Conservation (phyloP, 2,888 invertebrate species). For the Cyrtodaria siliqua region DNA sequence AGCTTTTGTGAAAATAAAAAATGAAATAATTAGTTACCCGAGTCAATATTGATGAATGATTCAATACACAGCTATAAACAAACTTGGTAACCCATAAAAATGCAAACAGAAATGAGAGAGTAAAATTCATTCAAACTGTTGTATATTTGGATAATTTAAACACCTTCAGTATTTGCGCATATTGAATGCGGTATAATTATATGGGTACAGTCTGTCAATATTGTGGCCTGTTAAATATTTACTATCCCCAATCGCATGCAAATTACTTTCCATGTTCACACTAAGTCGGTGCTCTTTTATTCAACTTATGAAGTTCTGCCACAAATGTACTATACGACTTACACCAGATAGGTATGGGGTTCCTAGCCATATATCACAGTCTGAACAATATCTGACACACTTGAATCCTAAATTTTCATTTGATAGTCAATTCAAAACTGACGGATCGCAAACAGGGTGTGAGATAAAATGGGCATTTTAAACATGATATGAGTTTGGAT, state of each 20-base stretch:
- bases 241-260: slow-evolving; percentile 11
- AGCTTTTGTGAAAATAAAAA: too few relatives aligned
- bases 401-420: too few relatives aligned
- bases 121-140: slow-evolving; percentile 34
- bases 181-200: slow-evolving; percentile 44
- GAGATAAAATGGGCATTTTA: slow-evolving; percentile 8
- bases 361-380: too few relatives aligned
- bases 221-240: slow-evolving; percentile 46
- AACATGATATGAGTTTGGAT: slow-evolving; percentile 17
- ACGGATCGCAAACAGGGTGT: neutral
- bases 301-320: too few relatives aligned
- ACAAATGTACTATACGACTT: too few relatives aligned
- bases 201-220: slow-evolving; percentile 53
- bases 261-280: neutral
- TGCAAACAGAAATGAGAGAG: slow-evolving; percentile 28
- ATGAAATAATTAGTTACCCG: neutral
- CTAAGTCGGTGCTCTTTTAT: neutral
- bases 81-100: too few relatives aligned
- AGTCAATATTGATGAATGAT: slow-evolving; percentile 4
- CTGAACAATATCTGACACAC: too few relatives aligned
- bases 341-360: too few relatives aligned
- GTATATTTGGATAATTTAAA: slow-evolving; percentile 48
- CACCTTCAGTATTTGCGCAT: slow-evolving; percentile 26
- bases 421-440: too few relatives aligned
- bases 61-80: slow-evolving; percentile 3